Base-by-base conservation (phyloP, 2,797 vertebrate genomes). In the Tachyglossus aculeatus region DNA sequence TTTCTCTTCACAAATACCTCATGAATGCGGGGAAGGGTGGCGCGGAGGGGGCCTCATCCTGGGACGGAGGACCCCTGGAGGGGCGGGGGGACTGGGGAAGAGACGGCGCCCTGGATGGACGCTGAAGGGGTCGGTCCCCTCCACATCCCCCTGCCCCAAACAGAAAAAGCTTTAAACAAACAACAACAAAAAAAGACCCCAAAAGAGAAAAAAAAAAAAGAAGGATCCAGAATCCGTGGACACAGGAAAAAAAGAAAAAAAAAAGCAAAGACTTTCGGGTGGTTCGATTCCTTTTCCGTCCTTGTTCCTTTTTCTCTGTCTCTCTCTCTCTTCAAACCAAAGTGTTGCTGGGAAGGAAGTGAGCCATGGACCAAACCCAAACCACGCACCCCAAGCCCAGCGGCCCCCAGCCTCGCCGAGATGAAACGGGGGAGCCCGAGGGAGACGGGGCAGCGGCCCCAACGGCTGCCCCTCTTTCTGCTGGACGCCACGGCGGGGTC, bases 1-100 rank as follows among this genome's bases (percentile, higher is more conserved):
- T 90, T 88, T 90, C 82, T 86, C 87, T 78, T 88, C 82, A 86
- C 77, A 90, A 90, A 90, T 90, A 90, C 88, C 88, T 90, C 88
- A 90, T 90, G 88, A 86, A 90, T 83, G 69, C 77, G 48, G 76
- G n/a, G 65, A 56, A 44, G 58, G 68, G 71, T 67, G 61, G 62
- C 55, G 56, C n/a, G n/a, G n/a, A n/a, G n/a, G n/a, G n/a, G n/a
- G n/a, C n/a, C n/a, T n/a, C n/a, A n/a, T n/a, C n/a, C n/a, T n/a
- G n/a, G n/a, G n/a, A n/a, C n/a, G n/a, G n/a, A n/a, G n/a, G n/a
- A n/a, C 85, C 85, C 84, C 79, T 48, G 72, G 80, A 83, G 76
- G 80, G 75, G 73, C 69, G 9, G 71, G 81, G 81, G 64, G 64
- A 65, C 74, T 74, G 65, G 80, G 83, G 78, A 66, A 33, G 61